Evolutionary conservation across 2,113 vertebrate species (phyloP).

Genomic region (Formicarius rufipectus): DNA sequence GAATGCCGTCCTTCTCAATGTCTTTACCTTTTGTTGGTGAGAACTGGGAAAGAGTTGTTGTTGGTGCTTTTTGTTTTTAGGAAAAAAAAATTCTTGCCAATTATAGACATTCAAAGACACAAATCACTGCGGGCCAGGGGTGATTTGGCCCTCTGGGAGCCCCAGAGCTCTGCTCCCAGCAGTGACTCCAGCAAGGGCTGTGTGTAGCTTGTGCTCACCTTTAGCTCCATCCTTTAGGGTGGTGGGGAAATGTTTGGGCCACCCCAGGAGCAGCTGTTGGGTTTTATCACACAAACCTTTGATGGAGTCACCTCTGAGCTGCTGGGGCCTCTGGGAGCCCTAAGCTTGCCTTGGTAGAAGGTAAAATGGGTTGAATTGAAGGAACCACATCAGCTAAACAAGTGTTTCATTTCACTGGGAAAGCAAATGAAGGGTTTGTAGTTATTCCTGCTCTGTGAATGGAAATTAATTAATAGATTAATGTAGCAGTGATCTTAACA

Average conservation of each 20-base stretch:
- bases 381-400: accelerated
- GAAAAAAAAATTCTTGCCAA: background rate
- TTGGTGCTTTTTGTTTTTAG: background rate
- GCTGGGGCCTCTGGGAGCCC: background rate
- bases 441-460: background rate
- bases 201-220: accelerated
- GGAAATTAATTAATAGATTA: background rate
- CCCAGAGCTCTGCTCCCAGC: background rate
- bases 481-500: background rate
- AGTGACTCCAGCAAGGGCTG: background rate
- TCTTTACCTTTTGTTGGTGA: conserved; percentile 60
- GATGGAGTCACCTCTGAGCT: background rate
- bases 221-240: background rate
- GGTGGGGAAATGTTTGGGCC: background rate
- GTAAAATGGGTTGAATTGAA: background rate
- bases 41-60: background rate
- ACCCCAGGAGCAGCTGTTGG: background rate
- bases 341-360: background rate
- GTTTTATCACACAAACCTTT: background rate
- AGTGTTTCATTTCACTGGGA: background rate
- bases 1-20: conserved; percentile 28
- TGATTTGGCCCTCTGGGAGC: background rate
- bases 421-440: background rate
- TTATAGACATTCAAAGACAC: conserved; percentile 2
- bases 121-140: background rate